phyloP scores from a whole-genome alignment of 2,888 invertebrate species.

The Abrostola tripartita region DNA sequence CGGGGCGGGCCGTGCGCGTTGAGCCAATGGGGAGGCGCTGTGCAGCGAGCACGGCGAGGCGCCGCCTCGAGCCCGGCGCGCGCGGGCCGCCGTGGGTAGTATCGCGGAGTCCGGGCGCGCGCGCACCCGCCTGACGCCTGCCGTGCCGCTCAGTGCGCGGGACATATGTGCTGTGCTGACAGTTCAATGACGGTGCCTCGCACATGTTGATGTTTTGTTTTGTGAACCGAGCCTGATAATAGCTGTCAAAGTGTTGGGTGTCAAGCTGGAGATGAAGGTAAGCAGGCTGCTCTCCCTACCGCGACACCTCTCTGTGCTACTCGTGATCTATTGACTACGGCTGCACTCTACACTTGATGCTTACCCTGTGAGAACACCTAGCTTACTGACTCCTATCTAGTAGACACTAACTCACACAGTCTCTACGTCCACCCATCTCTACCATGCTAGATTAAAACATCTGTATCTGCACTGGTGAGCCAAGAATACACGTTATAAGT shows the following conservation, averaged over 20 bases:
- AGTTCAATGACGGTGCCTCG: constrained; percentile 58
- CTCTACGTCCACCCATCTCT: too few species aligned
- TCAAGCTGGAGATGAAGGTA: constrained; percentile 83
- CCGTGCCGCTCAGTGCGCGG: constrained; percentile 26
- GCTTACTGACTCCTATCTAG: too few species aligned
- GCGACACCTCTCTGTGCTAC: neutral
- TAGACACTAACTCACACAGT: too few species aligned
- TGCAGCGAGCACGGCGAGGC: constrained; percentile 40
- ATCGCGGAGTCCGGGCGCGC: constrained; percentile 69
- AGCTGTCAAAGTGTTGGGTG: constrained; percentile 77
- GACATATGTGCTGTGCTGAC: constrained; percentile 65
- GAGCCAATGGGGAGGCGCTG: constrained; percentile 63
- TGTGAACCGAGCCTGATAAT: constrained; percentile 62
- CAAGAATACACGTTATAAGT: too few species aligned
- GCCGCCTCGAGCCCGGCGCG: constrained; percentile 63
- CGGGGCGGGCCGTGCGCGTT: constrained; percentile 50
- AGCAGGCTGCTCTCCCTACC: constrained; percentile 41
- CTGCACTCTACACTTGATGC: neutral
- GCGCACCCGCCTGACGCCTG: constrained; percentile 41
- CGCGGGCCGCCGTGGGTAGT: constrained; percentile 35
- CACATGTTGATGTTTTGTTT: constrained; percentile 69
- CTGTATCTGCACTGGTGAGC: too few species aligned
- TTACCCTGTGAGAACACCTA: neutral
- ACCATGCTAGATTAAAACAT: too few species aligned
- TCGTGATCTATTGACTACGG: neutral